These are phyloP conservation scores for Dendrocincla tyrannina DNA, from an alignment of 2,797 vertebrate species.

Conservation along the genomic window DNA sequence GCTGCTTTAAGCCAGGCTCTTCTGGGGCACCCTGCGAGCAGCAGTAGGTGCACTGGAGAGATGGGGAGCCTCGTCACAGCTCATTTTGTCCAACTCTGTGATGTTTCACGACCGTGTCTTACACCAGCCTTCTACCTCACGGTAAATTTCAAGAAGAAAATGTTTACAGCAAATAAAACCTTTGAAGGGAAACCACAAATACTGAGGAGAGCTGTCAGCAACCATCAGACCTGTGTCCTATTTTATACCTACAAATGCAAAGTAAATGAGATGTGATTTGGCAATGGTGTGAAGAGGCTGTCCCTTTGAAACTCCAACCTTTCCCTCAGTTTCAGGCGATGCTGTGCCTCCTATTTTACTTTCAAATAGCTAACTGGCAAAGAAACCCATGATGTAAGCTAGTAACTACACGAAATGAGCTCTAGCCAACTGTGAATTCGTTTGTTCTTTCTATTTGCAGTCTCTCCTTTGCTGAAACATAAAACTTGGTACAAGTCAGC, in stretches of 20 bases:
- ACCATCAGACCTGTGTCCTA: neutral
- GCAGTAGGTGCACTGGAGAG: neutral
- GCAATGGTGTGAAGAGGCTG: neutral
- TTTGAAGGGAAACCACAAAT: neutral
- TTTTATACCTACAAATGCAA: neutral
- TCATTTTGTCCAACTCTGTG: accelerated
- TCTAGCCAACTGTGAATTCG: neutral
- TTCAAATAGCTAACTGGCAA: neutral
- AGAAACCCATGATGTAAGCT: neutral
- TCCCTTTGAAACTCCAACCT: neutral
- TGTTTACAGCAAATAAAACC: neutral
- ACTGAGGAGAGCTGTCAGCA: neutral
- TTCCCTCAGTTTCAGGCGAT: neutral
- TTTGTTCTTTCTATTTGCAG: conserved; percentile 14
- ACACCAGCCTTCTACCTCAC: neutral
- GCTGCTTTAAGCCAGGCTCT: neutral
- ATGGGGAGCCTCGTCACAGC: neutral
- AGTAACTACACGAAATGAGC: conserved; percentile 2
- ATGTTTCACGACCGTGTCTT: accelerated
- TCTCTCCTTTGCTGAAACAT: neutral
- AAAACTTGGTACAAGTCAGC: neutral
- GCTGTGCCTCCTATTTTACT: neutral
- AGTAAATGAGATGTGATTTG: neutral
- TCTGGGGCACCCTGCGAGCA: accelerated
- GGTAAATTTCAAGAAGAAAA: neutral